These are phyloP conservation scores for Lepus timidus DNA, from an alignment of 2,113 vertebrate species.

Conservation along the genomic window DNA sequence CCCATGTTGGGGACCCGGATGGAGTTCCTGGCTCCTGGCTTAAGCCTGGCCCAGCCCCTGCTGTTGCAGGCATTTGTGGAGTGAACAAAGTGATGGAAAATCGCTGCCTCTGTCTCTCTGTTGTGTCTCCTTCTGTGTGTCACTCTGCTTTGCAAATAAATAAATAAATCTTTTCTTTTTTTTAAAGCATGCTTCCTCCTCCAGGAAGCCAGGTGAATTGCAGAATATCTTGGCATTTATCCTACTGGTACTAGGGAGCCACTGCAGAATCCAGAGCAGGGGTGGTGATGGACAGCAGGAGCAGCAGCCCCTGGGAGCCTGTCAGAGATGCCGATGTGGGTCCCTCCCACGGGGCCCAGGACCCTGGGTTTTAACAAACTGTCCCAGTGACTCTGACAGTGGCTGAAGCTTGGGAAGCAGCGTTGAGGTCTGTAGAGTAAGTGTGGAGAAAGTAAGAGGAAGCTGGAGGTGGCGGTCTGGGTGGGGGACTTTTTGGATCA, in stretches of 20 bases:
- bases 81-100: no score
- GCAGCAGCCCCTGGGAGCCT: background rate
- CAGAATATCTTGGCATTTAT: background rate
- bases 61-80: no score
- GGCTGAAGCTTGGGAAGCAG: background rate
- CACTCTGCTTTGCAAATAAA: no score
- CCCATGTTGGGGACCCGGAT: no score
- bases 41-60: no score
- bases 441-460: background rate
- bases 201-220: background rate
- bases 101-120: no score
- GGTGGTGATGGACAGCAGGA: background rate
- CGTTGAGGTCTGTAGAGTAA: background rate
- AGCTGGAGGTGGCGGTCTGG: background rate
- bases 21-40: no score
- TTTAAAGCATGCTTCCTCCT: background rate
- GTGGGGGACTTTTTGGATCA: background rate
- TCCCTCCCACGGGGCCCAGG: background rate
- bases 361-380: background rate
- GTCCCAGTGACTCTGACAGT: background rate
- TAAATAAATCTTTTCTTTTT: no score
- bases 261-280: background rate
- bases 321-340: background rate
- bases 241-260: background rate
- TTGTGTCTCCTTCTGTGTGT: no score